These are phyloP conservation scores for Staurois parvus DNA, from an alignment of 2,797 vertebrate species.

Conservation along the genomic window DNA sequence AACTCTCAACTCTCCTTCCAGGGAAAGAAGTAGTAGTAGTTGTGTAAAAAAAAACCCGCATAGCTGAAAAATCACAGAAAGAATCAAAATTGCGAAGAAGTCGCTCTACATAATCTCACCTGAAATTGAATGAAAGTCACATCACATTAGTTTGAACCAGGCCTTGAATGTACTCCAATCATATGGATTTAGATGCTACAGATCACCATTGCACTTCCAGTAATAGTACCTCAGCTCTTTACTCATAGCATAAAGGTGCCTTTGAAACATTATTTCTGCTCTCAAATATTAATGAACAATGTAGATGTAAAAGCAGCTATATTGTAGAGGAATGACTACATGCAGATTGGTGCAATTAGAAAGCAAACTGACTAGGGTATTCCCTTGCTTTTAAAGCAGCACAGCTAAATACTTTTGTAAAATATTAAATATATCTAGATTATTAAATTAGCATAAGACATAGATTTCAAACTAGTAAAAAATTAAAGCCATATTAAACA, in stretches of 20 bases:
- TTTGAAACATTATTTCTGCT: constrained; percentile 34
- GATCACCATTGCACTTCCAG: constrained; percentile 4
- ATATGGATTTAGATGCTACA: not conserved
- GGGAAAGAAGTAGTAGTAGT: no score
- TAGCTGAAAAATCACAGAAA: no score
- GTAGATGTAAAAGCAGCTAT: not conserved
- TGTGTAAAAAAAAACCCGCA: no score
- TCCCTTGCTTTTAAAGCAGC: not conserved
- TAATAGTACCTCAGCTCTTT: not conserved
- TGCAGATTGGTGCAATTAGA: constrained; percentile 11
- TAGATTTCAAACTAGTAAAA: not conserved
- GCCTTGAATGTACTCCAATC: constrained; percentile 1
- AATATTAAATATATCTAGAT: not conserved
- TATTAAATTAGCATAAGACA: constrained; percentile 15
- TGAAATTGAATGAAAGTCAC: no score
- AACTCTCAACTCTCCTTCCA: no score
- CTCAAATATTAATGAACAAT: constrained; percentile 36
- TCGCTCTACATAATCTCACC: no score
- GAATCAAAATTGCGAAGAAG: no score
- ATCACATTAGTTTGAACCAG: no score
- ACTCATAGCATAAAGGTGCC: not conserved
- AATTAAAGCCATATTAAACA: constrained; percentile 30
- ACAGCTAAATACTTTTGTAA: constrained; percentile 10
- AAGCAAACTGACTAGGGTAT: not conserved
- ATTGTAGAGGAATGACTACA: not conserved